Evolutionary conservation across 2,888 invertebrate species (phyloP).

Genomic region (Sclerodermus sp.): DNA sequence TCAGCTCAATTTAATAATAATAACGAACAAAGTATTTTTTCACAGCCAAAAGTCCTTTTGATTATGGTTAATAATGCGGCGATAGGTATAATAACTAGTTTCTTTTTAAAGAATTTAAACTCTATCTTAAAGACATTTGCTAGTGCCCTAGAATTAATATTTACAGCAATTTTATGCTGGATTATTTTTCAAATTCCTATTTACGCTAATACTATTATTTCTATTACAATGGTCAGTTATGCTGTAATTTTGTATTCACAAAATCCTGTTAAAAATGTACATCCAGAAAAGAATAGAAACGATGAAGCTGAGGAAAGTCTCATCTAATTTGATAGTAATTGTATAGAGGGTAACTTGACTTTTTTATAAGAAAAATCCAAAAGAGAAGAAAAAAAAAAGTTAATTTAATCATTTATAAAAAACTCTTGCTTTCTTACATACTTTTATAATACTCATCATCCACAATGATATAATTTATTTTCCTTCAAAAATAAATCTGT

Average conservation of each 20-base stretch:
- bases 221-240: slow-evolving; percentile 80
- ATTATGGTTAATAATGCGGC: slow-evolving; percentile 88
- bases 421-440: too few relatives aligned
- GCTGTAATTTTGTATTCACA: slow-evolving; percentile 86
- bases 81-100: slow-evolving; percentile 90
- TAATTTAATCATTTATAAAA: too few relatives aligned
- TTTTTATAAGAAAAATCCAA: too few relatives aligned
- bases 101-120: slow-evolving; percentile 89
- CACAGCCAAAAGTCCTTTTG: slow-evolving; percentile 72
- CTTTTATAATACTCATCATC: too few relatives aligned
- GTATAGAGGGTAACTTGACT: too few relatives aligned
- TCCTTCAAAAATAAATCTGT: too few relatives aligned
- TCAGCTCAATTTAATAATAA: slow-evolving; percentile 65
- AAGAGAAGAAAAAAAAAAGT: too few relatives aligned
- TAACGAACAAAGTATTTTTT: slow-evolving; percentile 57
- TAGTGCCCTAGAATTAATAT: slow-evolving; percentile 86
- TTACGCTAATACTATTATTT: slow-evolving; percentile 76
- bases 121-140: slow-evolving; percentile 96
- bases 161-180: slow-evolving; percentile 88
- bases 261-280: slow-evolving; percentile 71
- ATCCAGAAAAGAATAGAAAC: slow-evolving; percentile 18
- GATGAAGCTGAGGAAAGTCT: too few relatives aligned
- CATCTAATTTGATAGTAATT: too few relatives aligned
- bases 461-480: too few relatives aligned
- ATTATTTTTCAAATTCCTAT: slow-evolving; percentile 84